Percentiles rank a stretch among this genome's conserved stretches.
Conservation (phyloP, 2,888 invertebrate genomes). For the Crocallis elinguaria region DNA sequence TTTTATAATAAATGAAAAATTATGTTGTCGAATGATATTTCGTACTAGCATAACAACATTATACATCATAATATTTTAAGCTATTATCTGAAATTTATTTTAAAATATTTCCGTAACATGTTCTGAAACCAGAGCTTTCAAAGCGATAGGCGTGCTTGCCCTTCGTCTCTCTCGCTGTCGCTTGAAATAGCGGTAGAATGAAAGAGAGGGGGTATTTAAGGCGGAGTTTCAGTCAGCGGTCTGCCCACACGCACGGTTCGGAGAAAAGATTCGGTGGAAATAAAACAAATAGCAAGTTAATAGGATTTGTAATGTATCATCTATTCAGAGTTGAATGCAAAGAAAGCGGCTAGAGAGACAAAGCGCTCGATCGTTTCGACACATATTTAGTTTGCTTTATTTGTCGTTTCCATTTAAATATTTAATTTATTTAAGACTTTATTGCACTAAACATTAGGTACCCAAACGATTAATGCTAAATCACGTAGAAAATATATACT, state of each 20-base stretch:
- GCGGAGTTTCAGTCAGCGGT: slow-evolving; percentile 57
- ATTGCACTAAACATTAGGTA: background rate
- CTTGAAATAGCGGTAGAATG: slow-evolving; percentile 9
- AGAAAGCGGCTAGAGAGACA: background rate
- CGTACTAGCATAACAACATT: slow-evolving; percentile 43
- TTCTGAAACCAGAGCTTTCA: slow-evolving; percentile 38
- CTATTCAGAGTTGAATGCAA: slow-evolving; percentile 25
- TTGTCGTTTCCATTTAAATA: background rate
- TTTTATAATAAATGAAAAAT: slow-evolving; percentile 25
- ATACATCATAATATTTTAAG: slow-evolving; percentile 47
- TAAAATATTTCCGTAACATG: slow-evolving; percentile 29
- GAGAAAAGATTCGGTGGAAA: slow-evolving; percentile 53
- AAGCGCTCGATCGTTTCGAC: slow-evolving; percentile 1
- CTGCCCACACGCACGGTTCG: slow-evolving; percentile 55
- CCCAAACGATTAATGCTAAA: no score
- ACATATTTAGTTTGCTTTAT: background rate
- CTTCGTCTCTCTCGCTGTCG: slow-evolving; percentile 40
- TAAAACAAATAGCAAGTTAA: slow-evolving; percentile 55
- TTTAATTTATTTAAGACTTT: no score
- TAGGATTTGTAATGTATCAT: slow-evolving; percentile 46
- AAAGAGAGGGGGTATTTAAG: slow-evolving; percentile 50
- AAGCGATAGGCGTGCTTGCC: slow-evolving; percentile 39
- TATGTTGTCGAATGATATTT: slow-evolving; percentile 47
- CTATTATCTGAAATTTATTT: slow-evolving; percentile 31
- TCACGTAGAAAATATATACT: no score